phyloP scores from a whole-genome alignment of 2,113 vertebrate species.

The Poicephalus gulielmi region DNA sequence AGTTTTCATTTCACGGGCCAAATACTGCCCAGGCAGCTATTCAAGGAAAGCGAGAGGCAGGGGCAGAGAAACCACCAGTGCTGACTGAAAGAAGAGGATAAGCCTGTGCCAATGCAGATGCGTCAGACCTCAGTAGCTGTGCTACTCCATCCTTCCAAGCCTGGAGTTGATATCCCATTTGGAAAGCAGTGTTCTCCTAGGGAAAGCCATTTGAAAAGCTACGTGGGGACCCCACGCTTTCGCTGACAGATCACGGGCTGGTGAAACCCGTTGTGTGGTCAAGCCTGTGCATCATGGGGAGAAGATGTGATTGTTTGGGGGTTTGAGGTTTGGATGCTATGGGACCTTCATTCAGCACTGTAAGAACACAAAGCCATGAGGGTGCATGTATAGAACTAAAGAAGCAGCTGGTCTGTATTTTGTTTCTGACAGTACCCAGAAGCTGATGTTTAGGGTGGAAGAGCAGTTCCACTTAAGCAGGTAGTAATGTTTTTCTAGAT shows the following conservation, averaged over 20 bases:
- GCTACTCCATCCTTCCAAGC: background rate
- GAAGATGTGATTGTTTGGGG: background rate
- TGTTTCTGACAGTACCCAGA: background rate
- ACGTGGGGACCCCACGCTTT: background rate
- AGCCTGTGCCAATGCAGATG: background rate
- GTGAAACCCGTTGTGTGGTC: rapidly evolving
- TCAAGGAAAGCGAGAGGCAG: background rate
- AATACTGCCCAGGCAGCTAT: background rate
- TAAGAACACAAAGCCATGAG: background rate
- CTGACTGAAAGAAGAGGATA: background rate
- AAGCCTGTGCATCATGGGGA: background rate
- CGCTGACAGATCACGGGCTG: no score
- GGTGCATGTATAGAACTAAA: background rate
- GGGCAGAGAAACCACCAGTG: background rate
- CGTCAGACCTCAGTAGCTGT: background rate
- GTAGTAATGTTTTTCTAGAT: background rate
- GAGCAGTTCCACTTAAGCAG: background rate
- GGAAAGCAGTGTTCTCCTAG: background rate
- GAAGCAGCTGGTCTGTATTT: background rate
- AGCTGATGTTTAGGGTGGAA: background rate
- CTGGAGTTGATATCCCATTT: background rate
- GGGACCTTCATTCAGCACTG: background rate
- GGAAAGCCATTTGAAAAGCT: background rate
- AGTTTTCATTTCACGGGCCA: background rate
- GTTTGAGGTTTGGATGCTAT: background rate